Evolutionary conservation across 2,888 invertebrate genomes (phyloP).

Genomic region (Bellardia pandia): DNA sequence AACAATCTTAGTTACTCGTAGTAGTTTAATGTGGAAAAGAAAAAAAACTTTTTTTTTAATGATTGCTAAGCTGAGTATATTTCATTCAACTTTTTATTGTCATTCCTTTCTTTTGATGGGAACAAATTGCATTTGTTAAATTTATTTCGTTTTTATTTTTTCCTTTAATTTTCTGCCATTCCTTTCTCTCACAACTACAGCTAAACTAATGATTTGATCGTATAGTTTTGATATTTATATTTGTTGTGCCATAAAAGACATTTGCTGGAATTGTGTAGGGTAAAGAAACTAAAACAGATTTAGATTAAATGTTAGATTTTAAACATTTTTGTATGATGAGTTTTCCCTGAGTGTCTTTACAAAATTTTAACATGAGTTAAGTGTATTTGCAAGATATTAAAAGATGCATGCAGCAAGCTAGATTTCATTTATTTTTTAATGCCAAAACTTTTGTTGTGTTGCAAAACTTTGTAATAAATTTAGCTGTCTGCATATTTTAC

Average conservation of each 20-base stretch:
- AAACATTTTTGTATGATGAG: slow-evolving; percentile 47
- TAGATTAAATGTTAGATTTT: slow-evolving; percentile 58
- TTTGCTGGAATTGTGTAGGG: slow-evolving; percentile 15
- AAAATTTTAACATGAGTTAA: slow-evolving; percentile 11
- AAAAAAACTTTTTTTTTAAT: slow-evolving; percentile 59
- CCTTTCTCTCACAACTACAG: background rate
- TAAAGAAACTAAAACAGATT: slow-evolving; percentile 30
- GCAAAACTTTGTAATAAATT: slow-evolving; percentile 40
- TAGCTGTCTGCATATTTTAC: slow-evolving; percentile 11
- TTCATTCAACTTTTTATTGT: slow-evolving; percentile 33
- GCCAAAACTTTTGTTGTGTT: slow-evolving; percentile 45
- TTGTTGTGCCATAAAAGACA: slow-evolving; percentile 49
- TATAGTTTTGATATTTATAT: slow-evolving; percentile 58
- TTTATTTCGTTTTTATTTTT: slow-evolving; percentile 22
- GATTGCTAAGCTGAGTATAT: slow-evolving; percentile 40
- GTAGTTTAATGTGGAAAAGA: slow-evolving; percentile 25
- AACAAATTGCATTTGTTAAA: slow-evolving; percentile 69
- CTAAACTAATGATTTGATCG: slow-evolving; percentile 34
- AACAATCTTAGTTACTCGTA: slow-evolving; percentile 47
- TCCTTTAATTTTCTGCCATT: slow-evolving; percentile 18
- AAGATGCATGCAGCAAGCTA: background rate
- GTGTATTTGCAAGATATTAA: background rate
- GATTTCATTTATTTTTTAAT: slow-evolving; percentile 17
- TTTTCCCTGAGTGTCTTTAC: slow-evolving; percentile 33
- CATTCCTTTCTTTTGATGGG: slow-evolving; percentile 61